Evolutionary conservation across 2,888 invertebrate genomes (phyloP), one percentile per base, ranked within the genome.

Genomic region (Endomychus coccineus): DNA sequence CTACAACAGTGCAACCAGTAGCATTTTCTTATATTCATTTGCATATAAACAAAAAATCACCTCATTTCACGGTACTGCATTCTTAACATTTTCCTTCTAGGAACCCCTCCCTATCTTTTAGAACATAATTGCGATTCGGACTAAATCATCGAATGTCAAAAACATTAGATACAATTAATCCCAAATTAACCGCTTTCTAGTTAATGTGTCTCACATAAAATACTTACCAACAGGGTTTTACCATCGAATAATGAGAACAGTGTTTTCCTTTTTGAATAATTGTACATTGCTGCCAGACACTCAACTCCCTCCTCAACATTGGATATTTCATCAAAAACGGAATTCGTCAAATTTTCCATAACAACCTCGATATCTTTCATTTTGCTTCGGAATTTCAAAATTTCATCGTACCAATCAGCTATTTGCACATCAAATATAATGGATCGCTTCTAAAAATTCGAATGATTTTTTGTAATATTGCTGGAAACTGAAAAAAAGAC

Each of bases 231-330:
- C 29, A 73, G 69, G 7, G 80, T 80, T 59, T 82, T 82, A 19
- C 71, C 70, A 43, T 83, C 75, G 55, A 85, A 84, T 1, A 82
- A 67, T 1, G 76, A 70, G 15, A 75, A 75, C 33, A 90, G 69
- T 9, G 78, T 81, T 52, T 81, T 78, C 34, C 90, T 72, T 45
- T 78, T 78, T 1, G 83, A 78, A 51, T 85, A 87, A 58, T 83
- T 84, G 55, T 83, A 76, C 51, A 89, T 75, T 0, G 82, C 78
- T 49, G 78, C 83, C 3, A 92, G 67, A 1, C 83, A 74, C 42
- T 86, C 78, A 5, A 92, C 73, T 0, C 82, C 86, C 54, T 89
- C 86, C 50, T 86, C 85, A 0, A 89, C 77, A 47, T 85, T 85
- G 33, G 79, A 80, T 4, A 87, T 76, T 4, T 79, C 76, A 46